Evolutionary conservation across 2,888 invertebrate genomes (phyloP).

Genomic region (Erebia palarica): DNA sequence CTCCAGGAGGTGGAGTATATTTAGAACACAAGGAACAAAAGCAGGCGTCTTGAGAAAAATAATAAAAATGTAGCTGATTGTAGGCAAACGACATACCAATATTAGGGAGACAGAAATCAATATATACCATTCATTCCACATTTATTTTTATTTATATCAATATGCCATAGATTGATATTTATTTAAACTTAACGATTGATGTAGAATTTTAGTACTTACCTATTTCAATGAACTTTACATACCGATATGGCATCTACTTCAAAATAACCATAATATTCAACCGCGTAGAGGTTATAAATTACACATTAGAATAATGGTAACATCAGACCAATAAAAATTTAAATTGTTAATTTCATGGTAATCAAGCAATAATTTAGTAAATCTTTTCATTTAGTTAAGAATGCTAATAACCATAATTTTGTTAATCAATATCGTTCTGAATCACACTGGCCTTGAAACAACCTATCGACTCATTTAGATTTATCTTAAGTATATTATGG

Average conservation of each 20-base stretch:
- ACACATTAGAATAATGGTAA: constrained; percentile 9
- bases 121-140: neutral
- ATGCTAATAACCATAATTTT: constrained; percentile 14
- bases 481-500: neutral
- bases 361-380: constrained; percentile 15
- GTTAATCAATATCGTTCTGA: constrained; percentile 15
- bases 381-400: constrained; percentile 18
- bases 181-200: neutral
- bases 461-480: neutral
- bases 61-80: too few species aligned
- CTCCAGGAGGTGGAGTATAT: too few species aligned
- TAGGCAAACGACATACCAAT: too few species aligned
- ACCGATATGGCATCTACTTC: neutral
- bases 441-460: constrained; percentile 17
- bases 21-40: neutral
- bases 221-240: too few species aligned
- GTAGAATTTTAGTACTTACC: too few species aligned
- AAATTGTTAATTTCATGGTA: constrained; percentile 19
- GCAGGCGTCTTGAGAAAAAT: neutral
- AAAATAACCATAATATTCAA: neutral
- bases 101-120: too few species aligned
- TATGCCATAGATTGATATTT: neutral
- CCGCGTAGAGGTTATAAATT: constrained; percentile 1
- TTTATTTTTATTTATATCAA: neutral
- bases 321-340: constrained; percentile 12